Conservation (phyloP, 2,888 invertebrate genomes). For the Mesoligia furuncula region DNA sequence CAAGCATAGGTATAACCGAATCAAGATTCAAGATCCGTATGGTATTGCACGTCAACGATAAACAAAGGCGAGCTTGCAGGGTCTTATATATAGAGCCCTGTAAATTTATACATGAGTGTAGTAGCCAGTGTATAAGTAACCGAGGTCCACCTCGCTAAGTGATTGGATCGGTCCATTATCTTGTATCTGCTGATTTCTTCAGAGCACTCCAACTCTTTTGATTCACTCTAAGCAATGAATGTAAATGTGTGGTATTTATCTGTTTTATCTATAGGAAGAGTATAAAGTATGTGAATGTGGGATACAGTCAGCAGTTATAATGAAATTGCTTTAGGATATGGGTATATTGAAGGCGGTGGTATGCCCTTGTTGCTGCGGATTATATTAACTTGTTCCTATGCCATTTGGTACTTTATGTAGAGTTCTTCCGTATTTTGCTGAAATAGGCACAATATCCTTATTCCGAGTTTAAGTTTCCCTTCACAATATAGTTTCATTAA, state of each 20-base stretch:
- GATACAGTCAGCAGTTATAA: constrained; percentile 59
- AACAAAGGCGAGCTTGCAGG: constrained; percentile 72
- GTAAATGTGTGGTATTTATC: constrained; percentile 72
- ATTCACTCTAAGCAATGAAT: constrained; percentile 78
- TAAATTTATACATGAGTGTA: constrained; percentile 68
- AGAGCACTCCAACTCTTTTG: constrained; percentile 74
- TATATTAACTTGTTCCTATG: constrained; percentile 38
- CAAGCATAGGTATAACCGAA: constrained; percentile 50
- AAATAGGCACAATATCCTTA: neutral
- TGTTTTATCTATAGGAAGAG: constrained; percentile 58
- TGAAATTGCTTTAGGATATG: constrained; percentile 56
- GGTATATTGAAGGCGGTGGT: constrained; percentile 48
- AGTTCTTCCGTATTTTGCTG: neutral
- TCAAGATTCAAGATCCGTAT: constrained; percentile 66
- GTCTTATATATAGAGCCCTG: constrained; percentile 66
- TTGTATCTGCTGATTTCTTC: constrained; percentile 82
- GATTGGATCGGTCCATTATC: constrained; percentile 85
- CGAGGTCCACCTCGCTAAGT: constrained; percentile 82
- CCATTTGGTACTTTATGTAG: neutral
- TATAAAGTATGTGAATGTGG: constrained; percentile 38
- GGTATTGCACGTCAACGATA: constrained; percentile 71
- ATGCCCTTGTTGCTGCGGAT: constrained; percentile 29
- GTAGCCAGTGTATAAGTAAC: constrained; percentile 71
- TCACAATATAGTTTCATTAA: too few species aligned
- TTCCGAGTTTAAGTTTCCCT: neutral